Base-by-base conservation (phyloP, 2,888 invertebrate species). In the Metallyticus violacea region DNA sequence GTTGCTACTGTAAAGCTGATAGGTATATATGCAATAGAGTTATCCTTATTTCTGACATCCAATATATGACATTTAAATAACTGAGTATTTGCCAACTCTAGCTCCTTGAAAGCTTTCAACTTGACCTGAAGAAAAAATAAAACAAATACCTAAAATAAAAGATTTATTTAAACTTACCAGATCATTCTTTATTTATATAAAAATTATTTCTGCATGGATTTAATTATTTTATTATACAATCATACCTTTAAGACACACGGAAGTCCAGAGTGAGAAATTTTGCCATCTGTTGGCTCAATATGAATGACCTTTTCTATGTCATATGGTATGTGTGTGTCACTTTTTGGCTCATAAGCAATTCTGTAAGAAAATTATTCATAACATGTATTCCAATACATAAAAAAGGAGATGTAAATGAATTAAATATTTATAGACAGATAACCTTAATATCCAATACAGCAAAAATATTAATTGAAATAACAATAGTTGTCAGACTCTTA, bases 1-100 rank as follows among this genome's bases (percentile, higher is more conserved):
- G 90, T 87, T 5, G 87, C 80, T 22, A 91, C 86, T 4, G 91
- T 90, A 22, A 91, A 88, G 1, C 89, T 89, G 6, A 91, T 85
- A 26, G 90, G 91, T 87, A 91, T 88, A 88, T 90, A 89, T 0
- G 90, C 90, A 85, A 91, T 89, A 5, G 89, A 76, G 29, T 89
- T 89, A 9, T 89, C 88, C 0, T 87, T 86, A 82, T 91, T 91
- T 6, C 40, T 25, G 6, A n/a, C 25, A 30, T 40, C 40, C 9
- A 26, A 15, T 7, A 81, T 81, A 2, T 7, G 22, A 62, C 40
- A 62, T 4, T 62, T 81, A 81, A 30, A 81, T 26, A 30, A 1
- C n/a, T 30, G 22, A 5, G 26, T n/a, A 40, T 81, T 30, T 40
- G 9, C 29, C n/a, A 81, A 26, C 6, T 87, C 62, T 89, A 91